A percentile compares a stretch with the other conserved stretches of the same genome.
phyloP scores from a whole-genome alignment of 2,888 invertebrate species.

The Drosophila pullipes region DNA sequence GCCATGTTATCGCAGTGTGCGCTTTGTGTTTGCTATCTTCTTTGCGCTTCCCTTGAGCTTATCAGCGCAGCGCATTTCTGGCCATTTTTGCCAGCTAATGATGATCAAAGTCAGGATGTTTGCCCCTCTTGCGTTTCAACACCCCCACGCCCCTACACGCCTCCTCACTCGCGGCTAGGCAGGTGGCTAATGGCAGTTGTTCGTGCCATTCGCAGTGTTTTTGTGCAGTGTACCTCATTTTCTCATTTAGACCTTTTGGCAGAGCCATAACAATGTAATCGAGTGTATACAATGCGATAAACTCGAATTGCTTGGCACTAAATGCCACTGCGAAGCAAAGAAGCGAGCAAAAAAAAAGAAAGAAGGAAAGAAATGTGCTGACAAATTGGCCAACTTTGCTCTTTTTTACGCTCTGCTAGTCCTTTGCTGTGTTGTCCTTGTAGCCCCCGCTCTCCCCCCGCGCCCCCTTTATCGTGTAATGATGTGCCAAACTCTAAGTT shows the following conservation, averaged over 20 bases:
- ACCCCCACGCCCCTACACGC: neutral
- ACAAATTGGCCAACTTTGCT: slow-evolving; percentile 64
- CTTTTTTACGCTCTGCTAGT: slow-evolving; percentile 30
- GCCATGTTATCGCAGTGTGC: slow-evolving; percentile 10
- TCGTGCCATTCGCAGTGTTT: slow-evolving; percentile 9
- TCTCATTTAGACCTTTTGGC: slow-evolving; percentile 52
- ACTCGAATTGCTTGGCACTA: slow-evolving; percentile 64
- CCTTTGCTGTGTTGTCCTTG: slow-evolving; percentile 15
- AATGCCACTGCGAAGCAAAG: slow-evolving; percentile 32
- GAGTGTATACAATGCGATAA: slow-evolving; percentile 73
- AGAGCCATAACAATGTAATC: slow-evolving; percentile 72
- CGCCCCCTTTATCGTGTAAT: slow-evolving; percentile 12
- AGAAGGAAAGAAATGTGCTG: slow-evolving; percentile 37
- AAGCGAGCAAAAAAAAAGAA: slow-evolving; percentile 1
- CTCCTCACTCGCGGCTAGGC: slow-evolving; percentile 3
- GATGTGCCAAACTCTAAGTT: slow-evolving; percentile 65
- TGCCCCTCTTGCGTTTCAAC: slow-evolving; percentile 7
- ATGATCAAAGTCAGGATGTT: slow-evolving; percentile 68
- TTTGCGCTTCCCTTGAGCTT: slow-evolving; percentile 40
- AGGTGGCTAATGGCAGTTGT: slow-evolving; percentile 21
- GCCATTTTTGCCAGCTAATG: slow-evolving; percentile 71
- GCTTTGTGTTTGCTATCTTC: slow-evolving; percentile 24
- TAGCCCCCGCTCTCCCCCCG: neutral
- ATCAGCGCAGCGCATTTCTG: slow-evolving; percentile 50
- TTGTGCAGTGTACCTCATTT: slow-evolving; percentile 3